Base-by-base conservation (phyloP, 2,888 invertebrate species). In the Chloromyia formosa region DNA sequence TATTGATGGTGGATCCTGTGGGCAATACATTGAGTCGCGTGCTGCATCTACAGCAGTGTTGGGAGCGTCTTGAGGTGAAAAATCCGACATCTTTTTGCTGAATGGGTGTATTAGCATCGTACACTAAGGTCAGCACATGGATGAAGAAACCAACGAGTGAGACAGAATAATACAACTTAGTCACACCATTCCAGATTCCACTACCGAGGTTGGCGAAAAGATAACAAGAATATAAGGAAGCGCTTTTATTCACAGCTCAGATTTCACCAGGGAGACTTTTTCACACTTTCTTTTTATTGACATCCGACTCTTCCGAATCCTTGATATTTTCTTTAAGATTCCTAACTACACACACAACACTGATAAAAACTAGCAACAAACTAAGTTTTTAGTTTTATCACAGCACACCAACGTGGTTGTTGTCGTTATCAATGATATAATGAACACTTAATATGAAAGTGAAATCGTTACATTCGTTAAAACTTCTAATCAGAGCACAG, bases 21-120 rank as follows among this genome's bases (percentile, higher is more conserved):
- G 81, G 78, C 85, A 85, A 77, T 82, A 85, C 69, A 81, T 80
- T 73, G 83, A 82, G 80, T 85, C 84, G 76, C 85, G 82, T 79
- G 84, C 85, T 77, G 84, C 82, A 81, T 85, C 85, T 75, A 85
- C 85, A 74, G 79, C 79, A 78, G 82, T 82, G 77, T 81, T 82
- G 75, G 81, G 79, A 73, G 77, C 75, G 77, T 79, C 80, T 77
- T 80, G 79, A 45, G 79, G 82, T 77, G 79, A 82, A 35, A 42
- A 16, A 73, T 80, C 79, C 53, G 78, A 78, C 72, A 79, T 81
- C 14, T 53, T 61, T 27, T 69, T 68, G 23, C 61, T 54, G 35
- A 79, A 80, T 14, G 54, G 49, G 45, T 73, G 60, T 20, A 76
- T 56, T 22, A 76, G 53, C 76, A 76, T 76, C 35, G 49, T 75